Percentiles rank a stretch among this genome's conserved stretches.
Evolutionary conservation across 2,797 vertebrate species (phyloP).

Genomic region (Scolopax rusticola): DNA sequence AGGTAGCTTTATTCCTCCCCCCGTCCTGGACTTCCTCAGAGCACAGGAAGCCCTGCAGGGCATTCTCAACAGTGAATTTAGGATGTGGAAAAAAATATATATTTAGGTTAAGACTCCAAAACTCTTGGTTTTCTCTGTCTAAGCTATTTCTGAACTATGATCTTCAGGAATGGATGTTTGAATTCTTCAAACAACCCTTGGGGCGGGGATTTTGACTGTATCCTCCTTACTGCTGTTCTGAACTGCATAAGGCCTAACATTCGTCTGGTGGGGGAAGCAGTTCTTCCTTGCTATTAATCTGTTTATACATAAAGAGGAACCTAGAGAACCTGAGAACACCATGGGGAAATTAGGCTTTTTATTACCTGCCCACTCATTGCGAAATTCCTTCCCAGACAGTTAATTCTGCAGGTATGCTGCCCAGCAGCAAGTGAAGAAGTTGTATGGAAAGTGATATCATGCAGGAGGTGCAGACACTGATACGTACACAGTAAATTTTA

Average conservation of each 20-base stretch:
- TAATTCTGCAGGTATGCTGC: not conserved
- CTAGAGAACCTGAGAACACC: not conserved
- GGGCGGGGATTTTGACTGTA: not conserved
- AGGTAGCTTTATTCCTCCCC: not conserved
- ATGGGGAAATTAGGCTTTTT: not conserved
- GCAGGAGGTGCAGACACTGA: not conserved
- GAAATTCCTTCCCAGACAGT: not conserved
- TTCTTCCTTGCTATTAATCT: not conserved
- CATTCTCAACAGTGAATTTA: not conserved
- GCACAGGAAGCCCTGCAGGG: not conserved
- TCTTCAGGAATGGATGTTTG: not conserved
- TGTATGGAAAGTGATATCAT: not conserved
- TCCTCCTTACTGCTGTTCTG: not conserved
- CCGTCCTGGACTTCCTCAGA: not conserved
- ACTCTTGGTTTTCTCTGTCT: not conserved
- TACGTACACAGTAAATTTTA: not conserved
- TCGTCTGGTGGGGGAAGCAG: not conserved
- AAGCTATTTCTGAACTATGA: not conserved
- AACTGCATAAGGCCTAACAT: not conserved
- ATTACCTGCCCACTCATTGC: not conserved
- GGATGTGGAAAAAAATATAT: not conserved
- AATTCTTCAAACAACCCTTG: not conserved
- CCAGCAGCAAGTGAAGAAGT: not conserved
- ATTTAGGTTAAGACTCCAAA: not conserved
- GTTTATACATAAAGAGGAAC: not conserved